These are phyloP conservation scores for Enteromius radiatus DNA, from an alignment of 2,797 vertebrate species.

Conservation along the genomic window DNA sequence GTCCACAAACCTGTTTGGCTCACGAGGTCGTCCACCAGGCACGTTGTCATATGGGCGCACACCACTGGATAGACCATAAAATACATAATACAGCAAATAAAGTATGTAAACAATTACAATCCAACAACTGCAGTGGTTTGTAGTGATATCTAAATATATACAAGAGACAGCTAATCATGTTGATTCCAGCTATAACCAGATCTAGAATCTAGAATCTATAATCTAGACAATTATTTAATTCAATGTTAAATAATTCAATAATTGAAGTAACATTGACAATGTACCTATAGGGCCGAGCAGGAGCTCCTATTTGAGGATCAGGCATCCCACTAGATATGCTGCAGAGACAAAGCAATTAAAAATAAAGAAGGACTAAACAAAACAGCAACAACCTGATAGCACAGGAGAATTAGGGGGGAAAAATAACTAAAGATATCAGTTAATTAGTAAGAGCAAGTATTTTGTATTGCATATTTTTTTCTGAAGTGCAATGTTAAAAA, in stretches of 20 bases:
- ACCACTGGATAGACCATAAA: background rate
- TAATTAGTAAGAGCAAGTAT: background rate
- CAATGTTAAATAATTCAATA: background rate
- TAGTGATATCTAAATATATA: background rate
- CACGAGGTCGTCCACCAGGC: background rate
- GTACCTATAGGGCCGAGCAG: constrained; percentile 12
- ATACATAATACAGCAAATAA: background rate
- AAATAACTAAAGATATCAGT: background rate
- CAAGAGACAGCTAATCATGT: background rate
- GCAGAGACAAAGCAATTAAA: background rate
- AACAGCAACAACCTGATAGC: background rate
- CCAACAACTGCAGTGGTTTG: background rate
- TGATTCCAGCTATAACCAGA: background rate
- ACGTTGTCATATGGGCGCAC: background rate
- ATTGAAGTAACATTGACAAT: background rate
- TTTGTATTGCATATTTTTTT: background rate
- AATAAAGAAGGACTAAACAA: background rate
- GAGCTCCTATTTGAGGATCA: background rate
- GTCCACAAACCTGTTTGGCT: background rate
- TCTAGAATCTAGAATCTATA: no score
- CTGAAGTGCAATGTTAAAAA: background rate
- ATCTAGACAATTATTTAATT: background rate
- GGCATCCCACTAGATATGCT: background rate
- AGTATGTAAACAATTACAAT: background rate
- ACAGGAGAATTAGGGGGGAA: no score